Evolutionary conservation across 2,113 vertebrate species (phyloP).

Genomic region (Thamnaconus septentrionalis): DNA sequence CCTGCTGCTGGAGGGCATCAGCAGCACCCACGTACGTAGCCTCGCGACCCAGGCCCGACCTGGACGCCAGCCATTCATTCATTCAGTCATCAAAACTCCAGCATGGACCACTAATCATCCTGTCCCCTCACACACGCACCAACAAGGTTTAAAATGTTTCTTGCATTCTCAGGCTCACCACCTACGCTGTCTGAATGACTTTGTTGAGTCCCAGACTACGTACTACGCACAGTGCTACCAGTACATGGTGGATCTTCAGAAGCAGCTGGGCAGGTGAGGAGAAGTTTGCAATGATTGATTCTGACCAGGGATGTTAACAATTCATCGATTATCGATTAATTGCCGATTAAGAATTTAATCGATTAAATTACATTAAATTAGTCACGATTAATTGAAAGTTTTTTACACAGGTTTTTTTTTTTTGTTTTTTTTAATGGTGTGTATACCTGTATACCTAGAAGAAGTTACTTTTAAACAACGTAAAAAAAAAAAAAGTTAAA

Average conservation of each 20-base stretch:
- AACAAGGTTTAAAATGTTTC: not conserved
- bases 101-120: not conserved
- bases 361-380: too few species aligned
- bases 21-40: constrained; percentile 92
- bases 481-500: too few species aligned
- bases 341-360: too few species aligned
- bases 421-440: too few species aligned
- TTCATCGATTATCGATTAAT: too few species aligned
- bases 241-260: constrained; percentile 98
- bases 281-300: too few species aligned
- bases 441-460: too few species aligned
- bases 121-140: not conserved
- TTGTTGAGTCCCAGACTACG: constrained; percentile 96
- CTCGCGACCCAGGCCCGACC: too few species aligned
- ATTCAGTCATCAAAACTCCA: not conserved
- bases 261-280: constrained; percentile 93
- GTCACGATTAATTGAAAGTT: too few species aligned
- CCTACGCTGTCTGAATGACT: constrained; percentile 94
- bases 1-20: constrained; percentile 93
- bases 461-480: too few species aligned
- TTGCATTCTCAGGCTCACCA: constrained; percentile 85
- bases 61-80: not conserved
- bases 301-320: too few species aligned
- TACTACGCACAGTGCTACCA: constrained; percentile 98
- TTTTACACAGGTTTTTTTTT: too few species aligned